Evolutionary conservation across 2,797 vertebrate genomes (phyloP).

Genomic region (Falco naumanni): DNA sequence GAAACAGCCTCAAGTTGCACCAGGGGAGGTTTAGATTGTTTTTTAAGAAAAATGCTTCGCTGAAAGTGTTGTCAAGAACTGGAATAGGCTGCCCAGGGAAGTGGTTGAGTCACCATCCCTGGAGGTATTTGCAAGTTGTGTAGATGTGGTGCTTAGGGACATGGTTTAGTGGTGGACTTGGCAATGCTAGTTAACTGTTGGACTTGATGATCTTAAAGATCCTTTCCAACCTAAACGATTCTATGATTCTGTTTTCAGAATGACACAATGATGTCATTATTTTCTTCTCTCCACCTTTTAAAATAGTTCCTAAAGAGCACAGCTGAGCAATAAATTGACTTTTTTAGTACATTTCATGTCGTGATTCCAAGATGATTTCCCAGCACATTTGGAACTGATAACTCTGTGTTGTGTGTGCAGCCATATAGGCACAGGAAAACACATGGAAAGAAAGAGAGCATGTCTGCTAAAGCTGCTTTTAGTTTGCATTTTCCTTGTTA

Average conservation of each 20-base stretch:
- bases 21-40: too few relatives aligned
- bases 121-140: too few relatives aligned
- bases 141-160: too few relatives aligned
- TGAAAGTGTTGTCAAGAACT: too few relatives aligned
- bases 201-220: too few relatives aligned
- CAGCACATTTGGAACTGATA: background rate
- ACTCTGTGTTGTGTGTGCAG: background rate
- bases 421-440: background rate
- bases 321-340: background rate
- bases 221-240: too few relatives aligned
- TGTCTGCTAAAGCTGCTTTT: background rate
- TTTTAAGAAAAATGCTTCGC: too few relatives aligned
- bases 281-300: background rate
- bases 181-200: too few relatives aligned
- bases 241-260: background rate
- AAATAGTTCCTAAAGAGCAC: background rate
- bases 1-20: too few relatives aligned
- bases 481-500: background rate
- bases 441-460: background rate
- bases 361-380: background rate
- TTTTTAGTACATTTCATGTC: background rate
- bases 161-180: too few relatives aligned
- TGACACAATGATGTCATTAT: rapidly evolving
- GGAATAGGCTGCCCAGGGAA: too few relatives aligned
- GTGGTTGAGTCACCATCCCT: too few relatives aligned